Evolutionary conservation across 2,888 invertebrate genomes (phyloP), one percentile per base, ranked within the genome.

Genomic region (Hemistola chrysoprasaria): DNA sequence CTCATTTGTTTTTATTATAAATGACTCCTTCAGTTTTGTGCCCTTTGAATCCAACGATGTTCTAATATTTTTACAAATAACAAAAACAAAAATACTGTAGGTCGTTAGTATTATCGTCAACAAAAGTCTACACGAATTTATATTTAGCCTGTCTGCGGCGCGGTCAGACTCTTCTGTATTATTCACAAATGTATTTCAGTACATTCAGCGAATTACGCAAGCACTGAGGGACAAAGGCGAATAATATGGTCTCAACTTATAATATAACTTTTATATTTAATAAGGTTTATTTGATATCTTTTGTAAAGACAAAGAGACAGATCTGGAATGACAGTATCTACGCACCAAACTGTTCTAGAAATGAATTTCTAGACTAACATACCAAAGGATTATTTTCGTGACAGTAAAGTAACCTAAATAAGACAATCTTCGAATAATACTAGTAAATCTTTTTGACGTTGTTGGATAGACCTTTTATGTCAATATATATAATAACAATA

Each of bases 111-210:
- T 59, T 53, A 51, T 56, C 48, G 56, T 48, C 52, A 45, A 48
- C 48, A 47, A 56, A 59, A 49, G 53, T 60, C 62, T 51, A 53
- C 50, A 55, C 53, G 54, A 65, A 50, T 55, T 58, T 45, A 29
- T 40, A n/a, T 41, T 28, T 43, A 51, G 54, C 52, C 51, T 48
- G 44, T 33, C 22, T 27, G 39, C 47, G 38, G 51, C 47, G 50
- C 52, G 62, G 59, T 64, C 65, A 67, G 66, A 65, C 61, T 62
- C 62, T 56, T 52, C 59, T 45, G 63, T 71, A 71, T 69, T 66
- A 71, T 71, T 71, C 68, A 71, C 47, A 51, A 54, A 50, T 56
- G 58, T 61, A 61, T 64, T 65, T 54, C 56, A 52, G 59, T 53
- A 53, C 52, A 50, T 59, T 56, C 58, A 59, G 50, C 66, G 47